Evolutionary conservation across 37 sponge, comb jelly and placozoan genomes (phyloP).

Genomic region (Eunapius fragilis): DNA sequence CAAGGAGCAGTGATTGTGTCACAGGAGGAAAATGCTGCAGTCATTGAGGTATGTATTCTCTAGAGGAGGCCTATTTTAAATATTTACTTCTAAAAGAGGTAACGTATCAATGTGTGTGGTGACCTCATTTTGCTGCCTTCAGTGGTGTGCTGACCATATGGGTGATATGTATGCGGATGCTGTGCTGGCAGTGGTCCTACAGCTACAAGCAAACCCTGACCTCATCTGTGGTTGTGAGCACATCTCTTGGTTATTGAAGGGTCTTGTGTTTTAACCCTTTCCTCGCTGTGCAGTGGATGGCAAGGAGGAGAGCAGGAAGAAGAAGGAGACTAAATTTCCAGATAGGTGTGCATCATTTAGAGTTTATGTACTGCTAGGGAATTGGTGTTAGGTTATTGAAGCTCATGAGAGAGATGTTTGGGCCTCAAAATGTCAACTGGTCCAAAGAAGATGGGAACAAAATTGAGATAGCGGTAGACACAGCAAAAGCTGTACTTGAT

Average conservation of each 20-base stretch:
- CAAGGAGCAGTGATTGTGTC: conserved; percentile 58
- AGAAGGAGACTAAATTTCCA: conserved; percentile 41
- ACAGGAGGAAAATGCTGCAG: conserved; percentile 46
- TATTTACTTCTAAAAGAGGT: no score
- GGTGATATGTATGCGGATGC: conserved; percentile 99
- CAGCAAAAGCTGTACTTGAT: conserved; percentile 48
- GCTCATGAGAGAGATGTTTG: conserved; percentile 83
- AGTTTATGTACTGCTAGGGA: no score
- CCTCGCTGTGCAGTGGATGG: conserved; percentile 7
- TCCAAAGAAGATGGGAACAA: conserved; percentile 42
- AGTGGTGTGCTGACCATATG: conserved; percentile 89
- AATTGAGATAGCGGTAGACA: conserved; percentile 63
- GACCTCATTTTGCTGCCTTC: no score
- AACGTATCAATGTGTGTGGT: no score
- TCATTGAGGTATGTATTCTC: conserved; percentile 49
- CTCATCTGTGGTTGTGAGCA: conserved; percentile 2
- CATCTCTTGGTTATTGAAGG: background rate
- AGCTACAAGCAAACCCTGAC: conserved; percentile 44
- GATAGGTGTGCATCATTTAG: background rate
- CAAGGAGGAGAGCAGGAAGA: conserved; percentile 3
- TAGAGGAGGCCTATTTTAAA: no score
- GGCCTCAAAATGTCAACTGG: conserved; percentile 61
- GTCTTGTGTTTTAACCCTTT: background rate
- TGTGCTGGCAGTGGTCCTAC: conserved; percentile 85
- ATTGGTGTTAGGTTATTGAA: conserved; percentile 34